Base-by-base conservation (phyloP, 2,113 vertebrate species). In the Arenaria interpres region DNA sequence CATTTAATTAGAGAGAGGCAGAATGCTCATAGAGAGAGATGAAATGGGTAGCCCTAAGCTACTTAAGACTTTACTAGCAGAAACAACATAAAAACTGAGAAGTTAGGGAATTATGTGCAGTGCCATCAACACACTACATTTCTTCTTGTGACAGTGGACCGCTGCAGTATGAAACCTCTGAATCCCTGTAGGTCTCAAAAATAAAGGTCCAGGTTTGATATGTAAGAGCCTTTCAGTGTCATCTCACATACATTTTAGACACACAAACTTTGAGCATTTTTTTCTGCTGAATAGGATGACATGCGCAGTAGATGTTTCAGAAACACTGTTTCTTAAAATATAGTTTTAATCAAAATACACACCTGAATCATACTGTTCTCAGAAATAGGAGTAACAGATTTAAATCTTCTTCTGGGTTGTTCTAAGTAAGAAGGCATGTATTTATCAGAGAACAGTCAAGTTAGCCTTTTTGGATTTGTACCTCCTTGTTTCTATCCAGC, bases 331-430 rank as follows among this genome's bases (percentile, higher is more conserved):
- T 56, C 37, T 50, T 85, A 66, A 62, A 66, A 41, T 28, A 50
- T 19, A 50, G 16, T 33, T 73, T 71, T 60, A 72, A 85, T 35
- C 7, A 14, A 53, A 85, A 76, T 46, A 43, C 84, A 22, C 82
- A 98, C 96, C 96, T 97, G 96, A 53, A 98, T 88, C 98, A 99
- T 98, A 93, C 98, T 98, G 89, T 85, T 98, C 93, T 99, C 98
- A 54, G 98, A 98, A 90, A 99, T 87, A 20, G 98, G 97, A 43
- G 98, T 97, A 86, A 97, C 60, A 39, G 96, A 92, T 94, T 96
- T 97, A 84, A 97, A 90, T 48, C 92, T 97, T 23, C 63, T 95
- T 93, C 95, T 95, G 71, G 98, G 93, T 85, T 97, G 96, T 19
- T 98, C 97, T 76, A 98, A 96, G 74, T 96, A 98, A 0, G 60